Conservation (phyloP, 2,113 vertebrate genomes). For the Catharus fuscescens region DNA sequence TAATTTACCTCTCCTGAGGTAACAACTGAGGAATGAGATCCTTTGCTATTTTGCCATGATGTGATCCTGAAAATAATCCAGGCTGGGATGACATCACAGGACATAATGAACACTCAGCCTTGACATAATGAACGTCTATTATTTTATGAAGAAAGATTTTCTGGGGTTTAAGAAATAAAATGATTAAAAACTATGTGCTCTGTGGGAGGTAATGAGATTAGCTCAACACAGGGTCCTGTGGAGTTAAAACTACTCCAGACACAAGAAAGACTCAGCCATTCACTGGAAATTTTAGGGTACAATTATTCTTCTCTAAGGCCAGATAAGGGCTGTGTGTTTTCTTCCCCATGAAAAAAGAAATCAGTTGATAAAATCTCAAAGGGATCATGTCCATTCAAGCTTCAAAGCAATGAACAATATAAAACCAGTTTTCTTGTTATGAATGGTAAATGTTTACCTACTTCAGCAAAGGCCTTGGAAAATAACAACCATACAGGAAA, state of each 20-base stretch:
- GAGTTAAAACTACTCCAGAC: conserved; percentile 58
- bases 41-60: background rate
- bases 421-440: background rate
- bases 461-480: conserved; percentile 10
- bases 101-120: conserved; percentile 39
- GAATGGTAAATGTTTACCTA: background rate
- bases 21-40: background rate
- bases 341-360: conserved; percentile 26
- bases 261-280: conserved; percentile 21
- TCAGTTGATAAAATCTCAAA: conserved; percentile 16
- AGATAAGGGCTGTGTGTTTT: conserved; percentile 11
- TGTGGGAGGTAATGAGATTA: conserved; percentile 55
- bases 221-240: conserved; percentile 25
- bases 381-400: background rate
- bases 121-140: conserved; percentile 38
- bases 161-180: conserved; percentile 57
- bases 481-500: conserved; percentile 21
- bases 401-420: background rate
- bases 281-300: conserved; percentile 22
- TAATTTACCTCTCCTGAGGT: background rate
- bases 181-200: conserved; percentile 55
- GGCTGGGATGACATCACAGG: conserved; percentile 28
- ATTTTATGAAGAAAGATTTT: conserved; percentile 47
- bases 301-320: conserved; percentile 28
- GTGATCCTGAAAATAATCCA: conserved; percentile 40